Evolutionary conservation across 2,797 vertebrate species (phyloP), one percentile per base, ranked within the genome.

Genomic region (Gouania willdenowi): DNA sequence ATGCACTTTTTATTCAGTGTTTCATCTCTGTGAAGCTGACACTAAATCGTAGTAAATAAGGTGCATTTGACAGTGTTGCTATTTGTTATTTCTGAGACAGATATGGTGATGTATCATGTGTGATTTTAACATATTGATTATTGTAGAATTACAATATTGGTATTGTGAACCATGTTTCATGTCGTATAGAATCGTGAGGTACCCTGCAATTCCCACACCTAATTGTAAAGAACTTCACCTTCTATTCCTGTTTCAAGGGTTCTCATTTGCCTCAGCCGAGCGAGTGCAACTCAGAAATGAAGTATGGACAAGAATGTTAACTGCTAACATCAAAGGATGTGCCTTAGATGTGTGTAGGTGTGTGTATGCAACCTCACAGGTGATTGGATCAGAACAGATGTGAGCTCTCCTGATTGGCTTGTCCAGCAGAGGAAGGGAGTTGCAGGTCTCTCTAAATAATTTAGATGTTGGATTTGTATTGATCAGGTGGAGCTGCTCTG

Each of bases 291-390:
- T 77, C 56, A 74, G 64, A 80, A 69, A 82, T 69, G 59, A 80
- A 67, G 79, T 75, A 63, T 85, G 81, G 81, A 74, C 64, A 54
- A 55, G 85, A 89, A 89, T 88, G 77, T 74, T 88, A 88, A 87
- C 66, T 81, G 79, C 74, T 77, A 77, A 46, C 84, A 83, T 88
- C 86, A 88, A 89, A 88, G 83, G 60, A 69, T 23, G 43, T 57
- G 33, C 61, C 65, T 73, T 44, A 64, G 61, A 66, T 66, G 17
- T 67, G 8, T 61, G 42, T 67, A 32, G 46, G 36, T 61, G 55
- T 60, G 36, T 45, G 53, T 50, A 42, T 53, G 40, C 38, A n/a
- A 19, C 54, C 77, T 75, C 70, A 77, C 75, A 83, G 75, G 75
- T 84, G 74, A 79, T 83, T 78, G 63, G 69, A 79, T 82, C 71